phyloP scores from a whole-genome alignment of 1,140 invertebrate genomes.

The Caenorhabditis elegans region WBcel235 BX284602.5:5833001-5833500 shows the following conservation, averaged over 20 bases:
- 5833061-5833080: neutral
- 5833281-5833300: neutral
- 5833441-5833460: neutral
- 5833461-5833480: neutral
- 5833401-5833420: neutral
- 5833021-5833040: neutral
- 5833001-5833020: neutral
- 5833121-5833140: neutral
- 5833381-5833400: neutral
- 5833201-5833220: conserved; percentile 8
- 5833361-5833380: neutral
- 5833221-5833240: neutral
- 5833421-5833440: neutral
- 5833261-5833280: neutral
- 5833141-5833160: neutral
- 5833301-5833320: no score
- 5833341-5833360: neutral
- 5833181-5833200: neutral
- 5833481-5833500: neutral
- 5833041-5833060: neutral
- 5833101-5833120: neutral
- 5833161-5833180: neutral
- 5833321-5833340: neutral
- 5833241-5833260: neutral
- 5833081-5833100: neutral